Evolutionary conservation across 2,888 invertebrate species (phyloP), one percentile per base, ranked within the genome.

Genomic region (Hedychridium roseum): DNA sequence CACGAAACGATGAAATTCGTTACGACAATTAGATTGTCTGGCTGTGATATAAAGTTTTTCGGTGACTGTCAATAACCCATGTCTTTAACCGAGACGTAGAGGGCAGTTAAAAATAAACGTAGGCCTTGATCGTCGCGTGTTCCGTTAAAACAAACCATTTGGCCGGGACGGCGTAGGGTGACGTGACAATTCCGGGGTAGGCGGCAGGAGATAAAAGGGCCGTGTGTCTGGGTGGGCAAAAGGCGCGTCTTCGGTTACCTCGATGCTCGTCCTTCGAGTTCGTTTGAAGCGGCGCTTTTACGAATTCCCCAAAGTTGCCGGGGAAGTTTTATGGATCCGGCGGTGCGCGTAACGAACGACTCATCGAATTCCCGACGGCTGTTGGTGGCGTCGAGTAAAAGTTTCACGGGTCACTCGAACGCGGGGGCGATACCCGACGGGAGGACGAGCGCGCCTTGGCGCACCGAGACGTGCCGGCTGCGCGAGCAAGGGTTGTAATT

Each of bases 401-500:
- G n/a, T n/a, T n/a, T n/a, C n/a, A 32, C 15, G 7, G 9, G 3
- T 15, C 17, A 18, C 9, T 0, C n/a, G 18, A 34, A 16, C 43
- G 32, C 34, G 35, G 12, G 46, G 26, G 27, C 20, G 30, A 54
- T 46, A 28, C 39, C 64, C 55, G 68, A 66, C 68, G 54, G 53
- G 52, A 66, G 62, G 64, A 64, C 69, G 66, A 66, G 69, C 67
- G 69, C 66, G 66, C 67, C 70, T 70, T 70, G 58, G 64, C 54
- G 30, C 54, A 41, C 50, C 50, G 55, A 53, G 50, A 56, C n/a
- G n/a, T n/a, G 46, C 38, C 51, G 43, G 46, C 43, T 35, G 50
- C 50, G 45, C 49, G 56, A 60, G 63, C 64, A 63, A 70, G 79
- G 79, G 80, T 80, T 76, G 81, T 86, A 85, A 86, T 87, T 87